These are phyloP conservation scores for Aleiodes sp. DNA, from an alignment of 1,140 invertebrate genomes.

Conservation along the genomic window DNA sequence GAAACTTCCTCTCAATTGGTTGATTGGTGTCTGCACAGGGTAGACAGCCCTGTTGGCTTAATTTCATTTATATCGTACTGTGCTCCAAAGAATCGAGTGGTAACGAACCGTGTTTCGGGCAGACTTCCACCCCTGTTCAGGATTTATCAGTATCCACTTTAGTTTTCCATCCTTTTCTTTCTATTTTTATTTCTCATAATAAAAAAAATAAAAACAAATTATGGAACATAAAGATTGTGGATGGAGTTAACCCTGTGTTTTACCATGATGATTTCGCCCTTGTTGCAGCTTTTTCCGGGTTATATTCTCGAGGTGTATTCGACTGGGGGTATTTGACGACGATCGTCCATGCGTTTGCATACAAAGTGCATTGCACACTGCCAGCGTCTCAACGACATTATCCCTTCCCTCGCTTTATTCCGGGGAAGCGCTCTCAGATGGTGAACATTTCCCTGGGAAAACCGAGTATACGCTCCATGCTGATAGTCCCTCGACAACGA, in stretches of 20 bases:
- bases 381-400: constrained; percentile 37
- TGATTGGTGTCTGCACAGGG: neutral
- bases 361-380: constrained; percentile 40
- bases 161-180: neutral
- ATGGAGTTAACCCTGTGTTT: neutral
- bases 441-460: constrained; percentile 16
- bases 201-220: neutral
- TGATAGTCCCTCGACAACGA: neutral
- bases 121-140: neutral
- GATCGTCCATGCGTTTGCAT: constrained; percentile 43
- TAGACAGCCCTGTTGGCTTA: neutral
- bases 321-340: constrained; percentile 35
- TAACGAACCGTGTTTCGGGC: constrained; percentile 15
- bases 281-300: neutral
- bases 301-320: constrained; percentile 26
- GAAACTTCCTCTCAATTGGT: neutral
- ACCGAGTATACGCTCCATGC: neutral
- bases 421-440: constrained; percentile 2
- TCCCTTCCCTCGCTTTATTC: constrained; percentile 24
- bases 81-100: neutral
- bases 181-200: neutral
- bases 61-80: constrained; percentile 11
- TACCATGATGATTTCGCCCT: neutral
- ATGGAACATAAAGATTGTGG: neutral
- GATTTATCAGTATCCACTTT: neutral